These are phyloP conservation scores for Carassius carassius DNA, from an alignment of 2,113 vertebrate species.

Conservation along the genomic window DNA sequence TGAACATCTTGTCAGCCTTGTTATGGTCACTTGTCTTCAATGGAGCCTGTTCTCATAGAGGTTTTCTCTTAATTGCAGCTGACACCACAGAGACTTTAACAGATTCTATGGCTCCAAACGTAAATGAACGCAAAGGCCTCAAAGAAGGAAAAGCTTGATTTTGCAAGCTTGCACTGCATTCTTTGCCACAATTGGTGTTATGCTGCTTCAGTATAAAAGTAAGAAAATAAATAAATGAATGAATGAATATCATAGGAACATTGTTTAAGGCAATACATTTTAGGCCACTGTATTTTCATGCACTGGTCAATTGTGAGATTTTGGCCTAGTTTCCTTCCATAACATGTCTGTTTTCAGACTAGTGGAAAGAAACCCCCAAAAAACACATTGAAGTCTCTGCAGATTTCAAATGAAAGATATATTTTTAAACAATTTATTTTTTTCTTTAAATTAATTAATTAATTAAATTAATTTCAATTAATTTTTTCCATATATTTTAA, in stretches of 20 bases:
- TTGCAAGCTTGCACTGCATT: background rate
- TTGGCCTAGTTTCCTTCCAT: too few relatives aligned
- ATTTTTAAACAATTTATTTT: too few relatives aligned
- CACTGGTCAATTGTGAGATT: too few relatives aligned
- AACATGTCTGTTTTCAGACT: too few relatives aligned
- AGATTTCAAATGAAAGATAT: too few relatives aligned
- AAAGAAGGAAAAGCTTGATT: background rate
- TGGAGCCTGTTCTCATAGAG: constrained; percentile 62
- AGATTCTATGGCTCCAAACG: background rate
- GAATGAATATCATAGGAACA: too few relatives aligned
- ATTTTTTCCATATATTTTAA: too few relatives aligned
- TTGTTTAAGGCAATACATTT: background rate
- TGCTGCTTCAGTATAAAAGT: background rate
- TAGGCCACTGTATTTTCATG: constrained; percentile 34
- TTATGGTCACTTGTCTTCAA: constrained; percentile 56
- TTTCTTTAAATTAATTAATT: too few relatives aligned
- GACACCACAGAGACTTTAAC: constrained; percentile 59
- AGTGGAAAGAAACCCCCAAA: too few relatives aligned
- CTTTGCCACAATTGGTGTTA: background rate
- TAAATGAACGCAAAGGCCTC: background rate
- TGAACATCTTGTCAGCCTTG: constrained; percentile 64
- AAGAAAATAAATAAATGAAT: too few relatives aligned
- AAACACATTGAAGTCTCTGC: background rate
- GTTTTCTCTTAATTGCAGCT: constrained; percentile 68
- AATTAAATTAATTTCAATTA: too few relatives aligned